phyloP scores from a whole-genome alignment of 2,797 vertebrate genomes.

The Spheniscus humboldti region DNA sequence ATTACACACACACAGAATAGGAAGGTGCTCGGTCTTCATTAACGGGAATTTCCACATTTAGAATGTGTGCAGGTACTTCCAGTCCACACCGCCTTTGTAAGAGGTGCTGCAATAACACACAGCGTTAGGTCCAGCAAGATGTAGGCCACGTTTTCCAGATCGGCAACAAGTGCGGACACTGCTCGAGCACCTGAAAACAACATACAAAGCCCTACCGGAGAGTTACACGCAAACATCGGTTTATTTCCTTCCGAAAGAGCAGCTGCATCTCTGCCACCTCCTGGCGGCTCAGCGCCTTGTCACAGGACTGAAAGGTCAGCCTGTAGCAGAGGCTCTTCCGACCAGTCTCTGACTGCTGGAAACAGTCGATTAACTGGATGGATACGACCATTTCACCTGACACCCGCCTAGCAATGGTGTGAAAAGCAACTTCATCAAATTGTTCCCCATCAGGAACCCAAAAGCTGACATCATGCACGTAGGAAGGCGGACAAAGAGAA shows the following conservation, averaged over 20 bases:
- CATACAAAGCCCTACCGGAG: constrained; percentile 70
- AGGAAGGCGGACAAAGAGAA: constrained; percentile 83
- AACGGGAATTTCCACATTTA: neutral
- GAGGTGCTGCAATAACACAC: neutral
- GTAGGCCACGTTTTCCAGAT: neutral
- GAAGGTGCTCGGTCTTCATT: neutral
- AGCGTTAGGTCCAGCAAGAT: rapidly evolving
- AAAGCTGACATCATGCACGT: constrained; percentile 90
- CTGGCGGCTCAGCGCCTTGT: constrained; percentile 77
- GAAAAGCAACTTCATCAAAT: constrained; percentile 82
- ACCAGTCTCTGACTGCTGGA: constrained; percentile 80
- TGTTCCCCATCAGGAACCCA: constrained; percentile 66
- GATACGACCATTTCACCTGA: constrained; percentile 76
- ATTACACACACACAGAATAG: neutral
- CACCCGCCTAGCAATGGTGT: constrained; percentile 78
- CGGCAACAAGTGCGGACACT: neutral
- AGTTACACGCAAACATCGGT: constrained; percentile 69
- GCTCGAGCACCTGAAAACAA: neutral
- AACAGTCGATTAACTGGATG: constrained; percentile 80
- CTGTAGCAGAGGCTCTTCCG: constrained; percentile 89
- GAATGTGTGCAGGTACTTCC: rapidly evolving
- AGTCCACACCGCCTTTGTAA: neutral
- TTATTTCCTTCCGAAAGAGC: constrained; percentile 75
- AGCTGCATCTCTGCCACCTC: constrained; percentile 81
- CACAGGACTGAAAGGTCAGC: constrained; percentile 84